These are phyloP conservation scores for Neoarius graeffei DNA, from an alignment of 2,113 vertebrate species.

Conservation along the genomic window DNA sequence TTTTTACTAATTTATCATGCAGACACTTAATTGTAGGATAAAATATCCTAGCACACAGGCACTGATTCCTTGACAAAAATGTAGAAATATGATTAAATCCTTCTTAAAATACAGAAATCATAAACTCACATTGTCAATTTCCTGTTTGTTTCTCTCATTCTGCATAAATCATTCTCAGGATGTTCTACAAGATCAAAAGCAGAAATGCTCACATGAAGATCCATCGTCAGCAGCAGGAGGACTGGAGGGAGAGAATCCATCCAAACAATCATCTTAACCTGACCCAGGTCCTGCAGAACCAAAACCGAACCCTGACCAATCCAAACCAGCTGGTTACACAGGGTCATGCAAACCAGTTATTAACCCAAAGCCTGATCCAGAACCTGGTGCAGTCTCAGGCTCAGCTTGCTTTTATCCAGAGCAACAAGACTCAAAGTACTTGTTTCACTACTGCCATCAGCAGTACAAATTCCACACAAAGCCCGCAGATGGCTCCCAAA, in stretches of 20 bases:
- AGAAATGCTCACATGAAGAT: constrained; percentile 84
- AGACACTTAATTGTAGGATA: neutral
- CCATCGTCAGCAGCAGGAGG: constrained; percentile 77
- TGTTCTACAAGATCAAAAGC: constrained; percentile 82
- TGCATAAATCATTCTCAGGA: constrained; percentile 60
- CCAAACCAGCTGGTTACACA: constrained; percentile 39
- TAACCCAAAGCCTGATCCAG: constrained; percentile 51
- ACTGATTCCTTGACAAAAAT: neutral
- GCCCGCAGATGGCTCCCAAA: constrained; percentile 32
- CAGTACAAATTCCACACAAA: constrained; percentile 17
- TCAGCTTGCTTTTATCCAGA: constrained; percentile 49
- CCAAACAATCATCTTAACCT: constrained; percentile 62
- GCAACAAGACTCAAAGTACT: constrained; percentile 33
- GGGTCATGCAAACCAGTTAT: constrained; percentile 40
- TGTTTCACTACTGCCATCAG: constrained; percentile 20
- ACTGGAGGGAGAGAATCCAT: constrained; percentile 62
- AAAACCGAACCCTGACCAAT: constrained; percentile 60
- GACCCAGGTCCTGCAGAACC: constrained; percentile 41
- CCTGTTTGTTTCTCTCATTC: neutral
- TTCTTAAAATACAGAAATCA: neutral
- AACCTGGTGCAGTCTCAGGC: constrained; percentile 51
- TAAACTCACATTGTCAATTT: neutral
- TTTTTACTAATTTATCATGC: neutral
- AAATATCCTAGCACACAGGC: neutral
- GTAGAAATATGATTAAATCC: neutral